Evolutionary conservation across 2,888 invertebrate genomes (phyloP), one percentile per base, ranked within the genome.

Genomic region (Quadriops clusia): DNA sequence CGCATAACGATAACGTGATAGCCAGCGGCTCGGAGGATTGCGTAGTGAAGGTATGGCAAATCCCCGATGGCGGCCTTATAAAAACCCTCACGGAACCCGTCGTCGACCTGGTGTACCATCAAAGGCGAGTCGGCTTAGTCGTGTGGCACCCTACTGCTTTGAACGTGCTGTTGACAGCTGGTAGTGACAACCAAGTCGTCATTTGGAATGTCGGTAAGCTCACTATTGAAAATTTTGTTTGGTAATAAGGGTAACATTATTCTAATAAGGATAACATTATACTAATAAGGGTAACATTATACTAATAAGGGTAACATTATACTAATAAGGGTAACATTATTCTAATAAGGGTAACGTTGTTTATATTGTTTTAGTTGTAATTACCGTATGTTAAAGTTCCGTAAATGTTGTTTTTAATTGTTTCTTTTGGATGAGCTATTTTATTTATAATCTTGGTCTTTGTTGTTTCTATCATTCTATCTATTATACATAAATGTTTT

Each of bases 11-110:
- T 65, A 90, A 94, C 60, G 85, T 95, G 40, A 94, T 97, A 50
- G 97, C 97, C 27, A 91, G 93, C 30, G 90, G 90, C 30, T 94
- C 94, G 0, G 95, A 95, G 59, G 97, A 97, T 64, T 89, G 90
- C 56, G 89, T 93, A 6, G 93, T 94, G 28, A 47, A 69, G 67
- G 76, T 94, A 33, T 94, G 94, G 94, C 89, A 91, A 64, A 86
- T 94, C 53, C 93, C 93, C 1, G 90, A 91, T 52, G 77, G 81
- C 8, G 93, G 93, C 5, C 72, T 93, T 28, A 77, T 81, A 14
- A 75, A 86, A 48, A 93, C 90, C 18, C 70, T 94, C 36, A 89
- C 90, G 2, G 91, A 94, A 47, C 89, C 93, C 21, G 80, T 91
- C 33, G 90, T 93, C 27, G 91, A 94, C 62, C 68, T 97, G 45